Evolutionary conservation across 2,797 vertebrate genomes (phyloP), one percentile per base, ranked within the genome.

Genomic region (Sciurus vulgaris): DNA sequence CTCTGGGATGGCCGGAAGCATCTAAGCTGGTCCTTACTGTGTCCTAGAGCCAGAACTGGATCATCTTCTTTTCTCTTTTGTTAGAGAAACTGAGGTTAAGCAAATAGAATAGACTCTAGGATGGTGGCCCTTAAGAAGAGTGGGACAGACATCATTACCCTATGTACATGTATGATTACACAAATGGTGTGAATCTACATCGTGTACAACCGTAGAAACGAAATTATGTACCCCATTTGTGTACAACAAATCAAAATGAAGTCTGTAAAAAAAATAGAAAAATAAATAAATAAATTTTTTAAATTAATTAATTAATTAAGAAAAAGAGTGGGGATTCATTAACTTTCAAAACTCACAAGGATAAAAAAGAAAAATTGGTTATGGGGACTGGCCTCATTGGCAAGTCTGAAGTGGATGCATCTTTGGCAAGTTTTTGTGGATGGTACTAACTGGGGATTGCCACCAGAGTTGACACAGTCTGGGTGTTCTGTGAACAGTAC

Each of bases 291-390:
- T n/a, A n/a, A n/a, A 38, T 38, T 38, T 38, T 38, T 38, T 3
- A 38, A 38, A 38, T 38, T 38, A 38, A 38, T 38, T 38, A 38
- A 38, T 38, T 38, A 38, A 38, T 38, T 38, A 38, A 0, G 38
- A 38, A 38, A 38, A 38, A 38, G 38, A 38, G 59, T 44, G n/a
- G 30, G 61, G 54, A 41, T 86, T 65, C 17, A 20, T 41, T 65
- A 69, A 77, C n/a, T 79, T 92, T 91, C 70, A 91, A 74, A 97
- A 85, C 24, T 84, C 54, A 7, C 7, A 35, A 33, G 38, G 15
- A n/a, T n/a, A 49, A 93, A 61, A 73, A 67, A 79, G n/a, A 65
- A 92, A 89, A 67, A 17, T 61, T 74, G 11, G 35, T 88, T 76
- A 22, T 33, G 74, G 47, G 59, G n/a, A 54, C 61, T 49, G 76